Conservation (phyloP, 2,113 vertebrate species). For the Stigmatopora nigra region DNA sequence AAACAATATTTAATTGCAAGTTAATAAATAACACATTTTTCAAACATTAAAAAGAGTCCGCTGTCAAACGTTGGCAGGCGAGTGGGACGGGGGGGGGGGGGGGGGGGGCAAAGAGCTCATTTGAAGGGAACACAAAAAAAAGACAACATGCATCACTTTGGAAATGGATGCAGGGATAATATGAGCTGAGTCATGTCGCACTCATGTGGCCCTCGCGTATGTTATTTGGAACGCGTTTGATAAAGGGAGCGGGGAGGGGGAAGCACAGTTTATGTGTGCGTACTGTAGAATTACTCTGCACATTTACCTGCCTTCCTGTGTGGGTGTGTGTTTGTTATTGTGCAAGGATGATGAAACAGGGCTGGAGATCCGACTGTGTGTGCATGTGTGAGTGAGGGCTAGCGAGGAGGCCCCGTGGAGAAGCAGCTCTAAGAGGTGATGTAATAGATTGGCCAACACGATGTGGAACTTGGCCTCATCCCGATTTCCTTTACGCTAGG, state of each 20-base stretch:
- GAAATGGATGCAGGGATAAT: conserved; percentile 34
- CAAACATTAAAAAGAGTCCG: conserved; percentile 28
- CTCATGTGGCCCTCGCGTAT: conserved; percentile 27
- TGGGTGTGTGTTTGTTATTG: conserved; percentile 1
- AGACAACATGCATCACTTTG: conserved; percentile 32
- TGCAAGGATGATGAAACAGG: conserved; percentile 35
- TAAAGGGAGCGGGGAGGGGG: conserved; percentile 26
- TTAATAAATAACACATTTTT: conserved; percentile 71
- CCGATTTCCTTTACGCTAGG: conserved; percentile 60
- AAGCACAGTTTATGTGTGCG: background rate
- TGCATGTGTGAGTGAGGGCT: conserved; percentile 22
- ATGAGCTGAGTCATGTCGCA: conserved; percentile 37
- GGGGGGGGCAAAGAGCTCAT: conserved; percentile 36
- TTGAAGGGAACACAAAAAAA: conserved; percentile 32
- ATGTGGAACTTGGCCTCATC: conserved; percentile 67
- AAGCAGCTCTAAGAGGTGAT: conserved; percentile 47
- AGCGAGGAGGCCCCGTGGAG: conserved; percentile 47
- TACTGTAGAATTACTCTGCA: background rate
- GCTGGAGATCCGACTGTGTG: conserved; percentile 11
- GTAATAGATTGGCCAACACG: conserved; percentile 55
- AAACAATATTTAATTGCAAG: conserved; percentile 81
- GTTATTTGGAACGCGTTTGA: conserved; percentile 40
- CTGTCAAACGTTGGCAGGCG: conserved; percentile 46
- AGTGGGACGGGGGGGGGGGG: conserved; percentile 36
- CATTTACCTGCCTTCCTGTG: background rate